A percentile compares a stretch with the other conserved stretches of the same genome.
These are phyloP conservation scores for Ips nitidus DNA, from an alignment of 1,140 invertebrate genomes.

Conservation along the genomic window DNA sequence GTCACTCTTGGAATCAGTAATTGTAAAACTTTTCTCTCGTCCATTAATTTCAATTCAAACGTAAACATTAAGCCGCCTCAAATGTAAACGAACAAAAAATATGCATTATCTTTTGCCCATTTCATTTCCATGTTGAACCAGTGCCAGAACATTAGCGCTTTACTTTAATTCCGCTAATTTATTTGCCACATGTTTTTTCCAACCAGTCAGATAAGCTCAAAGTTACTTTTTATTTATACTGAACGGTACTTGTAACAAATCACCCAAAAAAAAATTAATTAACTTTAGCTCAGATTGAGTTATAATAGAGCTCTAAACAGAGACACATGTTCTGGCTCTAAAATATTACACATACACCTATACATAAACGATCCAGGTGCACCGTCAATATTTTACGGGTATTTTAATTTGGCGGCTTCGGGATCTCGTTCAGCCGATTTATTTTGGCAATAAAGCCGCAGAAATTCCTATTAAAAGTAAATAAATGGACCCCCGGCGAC, in stretches of 20 bases:
- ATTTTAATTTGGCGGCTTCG: constrained; percentile 40
- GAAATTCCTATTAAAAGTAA: constrained; percentile 50
- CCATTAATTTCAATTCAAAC: constrained; percentile 9
- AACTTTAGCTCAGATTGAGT: too few relatives aligned
- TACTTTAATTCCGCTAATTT: constrained; percentile 1
- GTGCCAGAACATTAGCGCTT: constrained; percentile 3
- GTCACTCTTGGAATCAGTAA: not conserved
- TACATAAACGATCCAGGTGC: not conserved
- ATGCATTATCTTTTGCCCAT: constrained; percentile 2
- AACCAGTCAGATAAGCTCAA: not conserved
- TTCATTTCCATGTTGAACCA: constrained; percentile 7
- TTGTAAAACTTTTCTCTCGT: constrained; percentile 6
- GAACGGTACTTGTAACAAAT: not conserved
- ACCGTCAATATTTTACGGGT: constrained; percentile 40
- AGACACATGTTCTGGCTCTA: too few relatives aligned
- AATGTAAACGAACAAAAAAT: constrained; percentile 12
- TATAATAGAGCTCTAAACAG: too few relatives aligned
- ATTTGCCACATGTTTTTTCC: not conserved
- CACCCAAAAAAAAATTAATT: too few relatives aligned
- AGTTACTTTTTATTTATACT: too few relatives aligned
- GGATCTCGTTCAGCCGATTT: constrained; percentile 39
- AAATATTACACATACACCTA: too few relatives aligned
- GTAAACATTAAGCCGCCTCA: not conserved
- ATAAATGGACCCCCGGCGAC: constrained; percentile 47
- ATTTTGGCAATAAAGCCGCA: constrained; percentile 47